Percentiles rank a stretch among this genome's conserved stretches.
phyloP scores from a whole-genome alignment of 2,888 invertebrate genomes.

The Pristionchus fissidentatus region DNA sequence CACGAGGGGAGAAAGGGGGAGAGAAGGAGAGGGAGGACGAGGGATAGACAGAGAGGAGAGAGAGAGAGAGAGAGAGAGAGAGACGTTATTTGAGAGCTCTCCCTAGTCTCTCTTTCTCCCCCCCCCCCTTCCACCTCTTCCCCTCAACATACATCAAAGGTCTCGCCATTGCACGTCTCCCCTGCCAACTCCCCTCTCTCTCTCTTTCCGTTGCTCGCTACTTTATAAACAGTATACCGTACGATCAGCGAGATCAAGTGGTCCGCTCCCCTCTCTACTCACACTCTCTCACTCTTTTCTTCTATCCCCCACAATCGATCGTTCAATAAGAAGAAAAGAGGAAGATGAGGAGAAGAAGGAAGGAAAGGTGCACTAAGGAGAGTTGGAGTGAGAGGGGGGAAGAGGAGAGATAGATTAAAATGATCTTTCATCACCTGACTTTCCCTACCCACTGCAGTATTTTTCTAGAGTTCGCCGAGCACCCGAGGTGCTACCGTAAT shows the following conservation, averaged over 20 bases:
- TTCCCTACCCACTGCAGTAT: not conserved
- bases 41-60: not conserved
- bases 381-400: not conserved
- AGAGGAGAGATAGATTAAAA: not conserved
- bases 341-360: not conserved
- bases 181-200: not conserved
- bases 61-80: slow-evolving; percentile 6
- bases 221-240: not conserved
- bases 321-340: not conserved
- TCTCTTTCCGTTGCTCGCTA: not conserved
- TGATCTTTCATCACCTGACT: not conserved
- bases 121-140: slow-evolving; percentile 7
- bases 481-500: not conserved
- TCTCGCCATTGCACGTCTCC: too few species aligned
- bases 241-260: not conserved
- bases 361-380: not conserved
- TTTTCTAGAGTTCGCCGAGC: not conserved
- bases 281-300: not conserved
- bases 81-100: not conserved
- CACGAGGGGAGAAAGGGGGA: not conserved
- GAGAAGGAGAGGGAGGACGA: not conserved
- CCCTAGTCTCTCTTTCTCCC: not conserved
- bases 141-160: too few species aligned
- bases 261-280: too few species aligned
- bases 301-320: not conserved